Percentiles rank a stretch among this genome's conserved stretches.
Conservation (phyloP, 37 sponge, comb jelly and placozoan species). For the Spongilla lacustris region DNA sequence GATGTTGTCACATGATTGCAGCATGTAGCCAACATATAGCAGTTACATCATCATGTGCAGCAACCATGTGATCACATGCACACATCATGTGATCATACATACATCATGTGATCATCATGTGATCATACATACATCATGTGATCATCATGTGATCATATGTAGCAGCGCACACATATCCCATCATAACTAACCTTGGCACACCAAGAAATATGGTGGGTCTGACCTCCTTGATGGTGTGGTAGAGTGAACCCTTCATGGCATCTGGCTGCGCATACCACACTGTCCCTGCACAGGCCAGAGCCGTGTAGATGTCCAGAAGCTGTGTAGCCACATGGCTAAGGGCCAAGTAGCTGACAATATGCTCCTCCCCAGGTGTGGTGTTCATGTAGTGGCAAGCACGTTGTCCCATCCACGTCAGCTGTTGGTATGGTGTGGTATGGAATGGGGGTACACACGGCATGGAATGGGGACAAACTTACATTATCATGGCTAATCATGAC, state of each 20-base stretch:
- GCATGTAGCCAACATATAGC: not conserved
- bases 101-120: no score
- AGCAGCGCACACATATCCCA: no score
- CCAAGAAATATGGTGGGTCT: constrained; percentile 91
- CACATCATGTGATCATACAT: no score
- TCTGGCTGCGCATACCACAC: constrained; percentile 92
- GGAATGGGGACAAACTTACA: constrained; percentile 52
- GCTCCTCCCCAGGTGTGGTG: constrained; percentile 53
- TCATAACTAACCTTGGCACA: constrained; percentile 73
- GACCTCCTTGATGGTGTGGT: constrained; percentile 89
- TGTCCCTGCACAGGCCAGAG: constrained; percentile 55
- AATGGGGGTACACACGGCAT: not conserved
- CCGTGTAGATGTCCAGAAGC: constrained; percentile 72
- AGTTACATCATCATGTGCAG: no score
- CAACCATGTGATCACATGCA: no score
- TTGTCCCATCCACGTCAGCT: constrained; percentile 74
- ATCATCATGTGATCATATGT: no score
- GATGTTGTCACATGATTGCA: not conserved
- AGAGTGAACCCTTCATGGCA: constrained; percentile 89
- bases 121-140: no score
- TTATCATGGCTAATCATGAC: constrained; percentile 97
- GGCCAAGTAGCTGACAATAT: constrained; percentile 84
- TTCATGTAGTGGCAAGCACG: constrained; percentile 17
- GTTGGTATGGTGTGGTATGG: not conserved
- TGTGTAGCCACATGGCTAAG: constrained; percentile 88